These are phyloP conservation scores for Ochotona princeps DNA, from an alignment of 2,113 vertebrate genomes.

Conservation along the genomic window DNA sequence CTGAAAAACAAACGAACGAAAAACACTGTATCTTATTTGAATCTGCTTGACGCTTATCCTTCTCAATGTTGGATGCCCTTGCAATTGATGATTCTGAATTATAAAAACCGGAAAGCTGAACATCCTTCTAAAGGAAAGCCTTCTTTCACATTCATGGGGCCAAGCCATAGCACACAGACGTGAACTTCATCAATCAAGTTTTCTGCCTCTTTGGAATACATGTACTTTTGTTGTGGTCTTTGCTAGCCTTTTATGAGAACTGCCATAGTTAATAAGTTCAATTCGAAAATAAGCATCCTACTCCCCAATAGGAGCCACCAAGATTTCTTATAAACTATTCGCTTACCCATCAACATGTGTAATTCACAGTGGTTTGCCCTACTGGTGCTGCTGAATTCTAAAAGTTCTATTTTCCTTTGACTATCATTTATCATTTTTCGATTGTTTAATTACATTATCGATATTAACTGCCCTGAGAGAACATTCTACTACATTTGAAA, in stretches of 20 bases:
- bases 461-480: constrained; percentile 28
- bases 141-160: background rate
- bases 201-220: background rate
- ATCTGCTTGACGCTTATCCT: background rate
- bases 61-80: background rate
- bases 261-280: constrained; percentile 25
- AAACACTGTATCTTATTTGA: background rate
- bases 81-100: background rate
- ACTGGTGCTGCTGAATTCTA: background rate
- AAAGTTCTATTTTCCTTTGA: constrained; percentile 8
- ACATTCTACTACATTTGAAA: background rate
- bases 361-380: background rate
- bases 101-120: constrained; percentile 26
- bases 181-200: background rate
- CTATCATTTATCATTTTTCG: background rate
- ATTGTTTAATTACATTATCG: constrained; percentile 4
- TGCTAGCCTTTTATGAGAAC: constrained; percentile 8
- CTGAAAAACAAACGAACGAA: background rate
- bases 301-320: background rate
- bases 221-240: background rate
- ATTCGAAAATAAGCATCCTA: background rate
- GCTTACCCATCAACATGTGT: constrained; percentile 10
- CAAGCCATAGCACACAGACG: background rate
- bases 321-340: constrained; percentile 15
- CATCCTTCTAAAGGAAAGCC: background rate